Base-by-base conservation (phyloP, 2,797 vertebrate genomes). In the Parauchenoglanis punctatus region DNA sequence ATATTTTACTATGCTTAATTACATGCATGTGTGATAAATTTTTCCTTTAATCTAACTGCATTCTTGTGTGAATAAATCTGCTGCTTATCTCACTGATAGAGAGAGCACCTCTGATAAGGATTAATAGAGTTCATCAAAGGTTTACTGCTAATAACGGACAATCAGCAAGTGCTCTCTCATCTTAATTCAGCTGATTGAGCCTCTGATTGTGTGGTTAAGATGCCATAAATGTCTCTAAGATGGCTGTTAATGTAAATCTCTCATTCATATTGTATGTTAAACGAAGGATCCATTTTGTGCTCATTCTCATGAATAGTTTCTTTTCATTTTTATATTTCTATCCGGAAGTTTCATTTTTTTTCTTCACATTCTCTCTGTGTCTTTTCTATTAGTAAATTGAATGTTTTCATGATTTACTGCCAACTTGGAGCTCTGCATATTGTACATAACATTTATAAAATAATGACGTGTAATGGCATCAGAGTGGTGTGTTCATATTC, bases 1-100 rank as follows among this genome's bases (percentile, higher is more conserved):
- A 76, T 88, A 56, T 85, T 54, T 44, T 77, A 63, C 68, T 40
- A 7, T 31, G 40, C 82, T 82, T 88, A 88, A 88, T 85, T 88
- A 82, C 84, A 58, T 82, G 65, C 87, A 44, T 72, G 40, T 63
- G 76, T 81, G 87, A 76, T 82, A 25, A 58, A 68, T 82, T 82
- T n/a, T 67, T 46, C 25, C 81, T 85, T 67, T 44, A 67, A 75
- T 58, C 65, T 63, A 82, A 65, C 77, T 25, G 68, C 77, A 46
- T 82, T 59, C 4, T 28, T 56, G 58, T 40, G 28, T 10, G 20
- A 81, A 88, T 72, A 31, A 54, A 85, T 80, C 83, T 87, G 59
- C 72, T 68, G 86, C 86, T 28, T 73, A 35, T 72, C 63, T 54
- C 70, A 11, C 56, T 80, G 84, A 88, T 85, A 85, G 75, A 25